Conservation (phyloP, 2,888 invertebrate species). For the Prosapia bicincta region DNA sequence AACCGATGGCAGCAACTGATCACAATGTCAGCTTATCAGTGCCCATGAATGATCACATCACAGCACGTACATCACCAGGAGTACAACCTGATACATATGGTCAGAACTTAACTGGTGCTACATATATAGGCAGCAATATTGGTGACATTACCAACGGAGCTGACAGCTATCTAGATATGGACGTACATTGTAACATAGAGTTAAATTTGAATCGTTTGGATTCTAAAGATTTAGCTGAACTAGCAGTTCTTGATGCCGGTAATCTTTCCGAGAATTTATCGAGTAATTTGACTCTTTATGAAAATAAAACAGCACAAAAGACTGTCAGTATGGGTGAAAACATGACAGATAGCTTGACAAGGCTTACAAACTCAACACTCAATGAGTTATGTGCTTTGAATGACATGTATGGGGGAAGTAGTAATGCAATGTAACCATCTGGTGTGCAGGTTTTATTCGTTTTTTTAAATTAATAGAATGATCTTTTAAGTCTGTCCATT, state of each 20-base stretch:
- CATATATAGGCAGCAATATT: background rate
- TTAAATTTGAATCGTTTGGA: background rate
- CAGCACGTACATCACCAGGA: background rate
- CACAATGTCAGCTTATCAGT: background rate
- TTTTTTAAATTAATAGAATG: no score
- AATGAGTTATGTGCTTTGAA: conserved; percentile 27
- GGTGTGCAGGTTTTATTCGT: no score
- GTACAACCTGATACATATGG: background rate
- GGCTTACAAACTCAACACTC: conserved; percentile 45
- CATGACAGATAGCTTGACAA: conserved; percentile 56
- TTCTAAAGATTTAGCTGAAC: background rate
- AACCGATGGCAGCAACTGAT: background rate
- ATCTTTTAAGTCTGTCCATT: no score
- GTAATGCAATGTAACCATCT: background rate
- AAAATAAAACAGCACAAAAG: background rate
- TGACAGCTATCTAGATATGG: background rate
- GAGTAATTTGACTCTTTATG: background rate
- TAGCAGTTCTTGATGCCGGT: background rate
- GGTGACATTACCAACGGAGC: background rate
- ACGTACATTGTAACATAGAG: background rate
- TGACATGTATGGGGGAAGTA: background rate
- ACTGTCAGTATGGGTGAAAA: conserved; percentile 41
- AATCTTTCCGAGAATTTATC: background rate
- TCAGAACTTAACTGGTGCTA: background rate
- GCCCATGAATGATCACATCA: background rate